Evolutionary conservation across 2,113 vertebrate species (phyloP), one percentile per base, ranked within the genome.

Genomic region (Acanthochromis polyacanthus): DNA sequence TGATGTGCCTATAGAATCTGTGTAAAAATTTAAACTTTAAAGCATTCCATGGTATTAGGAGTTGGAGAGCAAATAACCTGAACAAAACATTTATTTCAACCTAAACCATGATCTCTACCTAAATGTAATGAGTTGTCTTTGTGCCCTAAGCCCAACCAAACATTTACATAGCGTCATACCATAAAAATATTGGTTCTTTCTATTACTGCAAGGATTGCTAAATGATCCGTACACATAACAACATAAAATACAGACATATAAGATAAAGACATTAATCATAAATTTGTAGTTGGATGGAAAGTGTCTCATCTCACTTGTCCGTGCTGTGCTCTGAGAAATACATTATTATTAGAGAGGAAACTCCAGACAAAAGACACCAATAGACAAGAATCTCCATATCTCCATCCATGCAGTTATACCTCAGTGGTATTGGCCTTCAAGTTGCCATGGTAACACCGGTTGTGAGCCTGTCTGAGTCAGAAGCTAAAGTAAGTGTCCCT

Each of bases 371-470:
- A 81, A 64, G 55, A 84, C 58, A n/a, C 23, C n/a, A 22, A 75
- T 40, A 66, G 38, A 60, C 51, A 43, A 46, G 55, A 71, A 57
- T 76, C 51, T 63, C 77, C 55, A 10, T 25, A 80, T 85, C 84
- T 69, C 59, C 65, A 40, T 89, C 73, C 70, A 40, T 64, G 43
- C 63, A 50, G 28, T 48, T 73, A 61, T 86, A 65, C 68, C 70
- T 84, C 75, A 59, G 71, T 15, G 71, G 85, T 55, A 55, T 15
- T 84, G 88, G 89, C 93, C 92, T 94, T 95, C 88, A 63, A 43
- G 93, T 94, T 93, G 75, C 90, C 84, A 58, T 91, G 91, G 94
- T 73, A 91, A 94, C 88, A 60, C 51, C 15, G 25, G 43, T 84
- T 84, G 67, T 81, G 70, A 77, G 73, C 16, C 23, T 60, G 66